Evolutionary conservation across 2,797 vertebrate genomes (phyloP).

Genomic region (Varecia variegata): DNA sequence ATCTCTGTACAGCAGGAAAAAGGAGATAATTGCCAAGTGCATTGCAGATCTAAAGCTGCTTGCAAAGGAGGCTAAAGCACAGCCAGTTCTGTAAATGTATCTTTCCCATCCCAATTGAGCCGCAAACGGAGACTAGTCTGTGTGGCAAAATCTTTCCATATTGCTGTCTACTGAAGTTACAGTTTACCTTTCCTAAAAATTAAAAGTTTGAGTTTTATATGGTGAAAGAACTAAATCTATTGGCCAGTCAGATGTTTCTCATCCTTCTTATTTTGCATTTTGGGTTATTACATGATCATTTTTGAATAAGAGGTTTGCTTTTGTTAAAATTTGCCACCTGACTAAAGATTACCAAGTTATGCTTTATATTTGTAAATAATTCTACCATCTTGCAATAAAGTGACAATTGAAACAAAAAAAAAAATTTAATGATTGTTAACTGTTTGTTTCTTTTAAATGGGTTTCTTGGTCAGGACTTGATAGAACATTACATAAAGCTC

Average conservation of each 20-base stretch:
- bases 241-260: constrained; percentile 29
- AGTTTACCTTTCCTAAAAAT: neutral
- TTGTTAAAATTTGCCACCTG: constrained; percentile 40
- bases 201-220: neutral
- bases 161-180: constrained; percentile 14
- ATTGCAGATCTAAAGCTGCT: constrained; percentile 93
- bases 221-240: neutral
- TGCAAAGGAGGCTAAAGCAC: constrained; percentile 87
- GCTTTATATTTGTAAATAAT: constrained; percentile 54
- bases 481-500: neutral
- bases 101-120: neutral
- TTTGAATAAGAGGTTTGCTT: constrained; percentile 47
- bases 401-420: neutral
- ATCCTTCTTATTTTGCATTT: constrained; percentile 35
- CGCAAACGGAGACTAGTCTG: constrained; percentile 5
- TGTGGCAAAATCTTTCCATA: constrained; percentile 66
- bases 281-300: constrained; percentile 21
- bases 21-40: constrained; percentile 96
- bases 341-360: neutral
- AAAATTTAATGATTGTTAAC: neutral
- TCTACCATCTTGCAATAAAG: constrained; percentile 49
- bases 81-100: constrained; percentile 57
- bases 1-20: constrained; percentile 97
- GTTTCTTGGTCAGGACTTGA: neutral
- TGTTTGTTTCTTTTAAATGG: neutral